Evolutionary conservation across 2,888 invertebrate genomes (phyloP), one percentile per base, ranked within the genome.

Genomic region (Auanema freiburgensis): DNA sequence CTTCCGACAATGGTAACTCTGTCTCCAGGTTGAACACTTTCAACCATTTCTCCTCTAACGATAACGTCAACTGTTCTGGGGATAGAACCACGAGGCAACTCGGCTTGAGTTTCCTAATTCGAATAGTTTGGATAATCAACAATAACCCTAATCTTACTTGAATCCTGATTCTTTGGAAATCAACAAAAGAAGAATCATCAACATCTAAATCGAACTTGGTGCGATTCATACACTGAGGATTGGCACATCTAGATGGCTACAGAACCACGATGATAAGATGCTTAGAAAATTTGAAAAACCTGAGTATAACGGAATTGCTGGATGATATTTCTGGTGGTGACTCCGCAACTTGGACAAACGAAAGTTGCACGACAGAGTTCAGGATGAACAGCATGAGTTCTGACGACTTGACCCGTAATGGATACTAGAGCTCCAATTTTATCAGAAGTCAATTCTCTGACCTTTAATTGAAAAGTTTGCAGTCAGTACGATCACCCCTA

Each of bases 341-440:
- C 93, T 82, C 95, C 93, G 84, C 98, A 98, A 83, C 97, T 97
- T 46, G 92, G 87, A 84, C 98, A 99, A 51, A 91, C 89, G 86
- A 98, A 99, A 0, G 93, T 93, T 4, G 88, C 89, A 44, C 86
- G 84, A 23, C 95, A 90, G 44, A 98, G 88, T 86, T 98, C 98
- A 0, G 98, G 98, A 85, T 98, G 98, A 0, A 99, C 97, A 0
- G 97, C 96, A 87, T 98, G 97, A 0, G 98, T 98, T 71, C 98
- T 88, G 3, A 96, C 94, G 52, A 98, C 87, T 79, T 88, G 88
- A 14, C 87, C 96, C 10, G 93, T 92, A 79, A 98, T 96, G 80
- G 93, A 89, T 59, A 96, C 89, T 51, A 98, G 87, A 0, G 92
- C 92, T 0, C 97, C 97, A 78, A 98, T 91, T 76, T 93, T 94